Evolutionary conservation across 2,113 vertebrate species (phyloP).

Genomic region (Microcebus griseorufus): DNA sequence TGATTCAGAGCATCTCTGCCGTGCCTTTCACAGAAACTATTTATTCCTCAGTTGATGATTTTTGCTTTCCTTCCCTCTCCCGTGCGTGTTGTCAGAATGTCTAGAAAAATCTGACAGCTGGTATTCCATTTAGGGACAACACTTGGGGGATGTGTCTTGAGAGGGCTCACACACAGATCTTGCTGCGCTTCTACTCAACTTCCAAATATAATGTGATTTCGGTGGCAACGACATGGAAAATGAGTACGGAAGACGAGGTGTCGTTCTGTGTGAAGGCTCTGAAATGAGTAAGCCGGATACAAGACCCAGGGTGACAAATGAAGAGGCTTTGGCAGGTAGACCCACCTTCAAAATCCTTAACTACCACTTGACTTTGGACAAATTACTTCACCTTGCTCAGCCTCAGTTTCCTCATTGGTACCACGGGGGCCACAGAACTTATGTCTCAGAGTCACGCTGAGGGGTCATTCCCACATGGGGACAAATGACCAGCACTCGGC

Average conservation of each 20-base stretch:
- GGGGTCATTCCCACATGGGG: not conserved
- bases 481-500: not conserved
- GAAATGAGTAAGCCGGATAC: fast-evolving
- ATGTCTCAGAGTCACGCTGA: not conserved
- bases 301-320: not conserved
- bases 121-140: conserved; percentile 48
- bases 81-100: not conserved
- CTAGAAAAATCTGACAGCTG: conserved; percentile 50
- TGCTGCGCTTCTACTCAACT: not conserved
- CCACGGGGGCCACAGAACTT: not conserved
- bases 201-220: not conserved
- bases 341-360: not conserved
- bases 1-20: fast-evolving
- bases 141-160: not conserved
- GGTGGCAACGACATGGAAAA: not conserved
- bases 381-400: not conserved
- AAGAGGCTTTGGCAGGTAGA: not conserved
- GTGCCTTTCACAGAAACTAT: not conserved
- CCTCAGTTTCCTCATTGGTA: not conserved
- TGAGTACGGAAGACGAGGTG: fast-evolving
- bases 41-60: not conserved
- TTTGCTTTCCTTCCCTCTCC: not conserved
- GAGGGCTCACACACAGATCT: not conserved
- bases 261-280: fast-evolving
- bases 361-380: not conserved